These are phyloP conservation scores for Macrochelys suwanniensis DNA, from an alignment of 2,797 vertebrate genomes.

Conservation along the genomic window DNA sequence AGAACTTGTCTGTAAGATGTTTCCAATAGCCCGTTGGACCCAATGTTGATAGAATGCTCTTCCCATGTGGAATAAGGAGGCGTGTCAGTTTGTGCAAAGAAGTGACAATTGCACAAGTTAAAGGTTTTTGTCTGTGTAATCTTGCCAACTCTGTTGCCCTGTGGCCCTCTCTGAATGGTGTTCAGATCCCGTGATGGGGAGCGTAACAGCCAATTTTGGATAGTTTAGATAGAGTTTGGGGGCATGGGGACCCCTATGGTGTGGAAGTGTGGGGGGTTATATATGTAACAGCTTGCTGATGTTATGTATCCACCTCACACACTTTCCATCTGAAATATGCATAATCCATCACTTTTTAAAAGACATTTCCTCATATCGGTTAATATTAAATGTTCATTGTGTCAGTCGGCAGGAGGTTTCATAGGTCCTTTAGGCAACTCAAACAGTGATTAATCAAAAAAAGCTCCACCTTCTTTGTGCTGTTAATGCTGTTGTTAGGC, in stretches of 20 bases:
- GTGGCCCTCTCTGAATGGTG: not conserved
- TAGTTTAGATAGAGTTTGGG: not conserved
- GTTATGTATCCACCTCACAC: constrained; percentile 43
- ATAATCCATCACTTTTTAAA: constrained; percentile 71
- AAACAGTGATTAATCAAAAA: constrained; percentile 80
- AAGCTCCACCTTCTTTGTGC: constrained; percentile 66
- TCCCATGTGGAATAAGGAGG: not conserved
- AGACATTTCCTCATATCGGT: constrained; percentile 61
- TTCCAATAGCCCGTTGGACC: not conserved
- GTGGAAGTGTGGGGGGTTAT: no score
- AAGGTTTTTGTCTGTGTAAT: not conserved
- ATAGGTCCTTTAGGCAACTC: constrained; percentile 78
- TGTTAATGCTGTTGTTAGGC: constrained; percentile 74
- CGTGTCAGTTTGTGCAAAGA: accelerated
- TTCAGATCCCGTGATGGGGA: not conserved
- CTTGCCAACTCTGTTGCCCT: not conserved
- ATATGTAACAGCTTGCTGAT: accelerated
- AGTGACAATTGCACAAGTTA: not conserved
- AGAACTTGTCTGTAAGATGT: not conserved
- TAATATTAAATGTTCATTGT: constrained; percentile 77
- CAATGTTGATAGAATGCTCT: not conserved
- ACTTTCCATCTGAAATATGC: constrained; percentile 3
- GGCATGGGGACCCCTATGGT: not conserved
- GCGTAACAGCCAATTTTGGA: not conserved
- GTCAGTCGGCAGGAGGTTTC: constrained; percentile 77